Evolutionary conservation across 2,797 vertebrate genomes (phyloP).

Genomic region (Paguma larvata): DNA sequence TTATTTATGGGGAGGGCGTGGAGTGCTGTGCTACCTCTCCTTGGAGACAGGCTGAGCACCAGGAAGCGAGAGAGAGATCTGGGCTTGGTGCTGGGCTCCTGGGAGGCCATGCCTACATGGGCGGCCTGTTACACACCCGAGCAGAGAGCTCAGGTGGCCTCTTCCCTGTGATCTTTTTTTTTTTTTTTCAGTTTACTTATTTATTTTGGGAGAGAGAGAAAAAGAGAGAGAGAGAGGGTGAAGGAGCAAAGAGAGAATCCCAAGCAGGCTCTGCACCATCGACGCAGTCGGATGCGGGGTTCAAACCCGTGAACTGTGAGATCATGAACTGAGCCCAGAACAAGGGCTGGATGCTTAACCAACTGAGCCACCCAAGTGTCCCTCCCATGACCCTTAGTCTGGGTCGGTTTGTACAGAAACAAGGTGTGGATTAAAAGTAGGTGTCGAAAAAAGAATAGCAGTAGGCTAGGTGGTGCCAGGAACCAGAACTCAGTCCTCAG

Average conservation of each 20-base stretch:
- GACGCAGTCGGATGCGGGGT: too few relatives aligned
- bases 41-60: not conserved
- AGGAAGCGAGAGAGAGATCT: not conserved
- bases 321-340: too few relatives aligned
- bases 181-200: too few relatives aligned
- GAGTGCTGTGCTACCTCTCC: not conserved
- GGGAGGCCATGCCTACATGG: not conserved
- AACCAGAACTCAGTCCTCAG: rapidly evolving
- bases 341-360: too few relatives aligned
- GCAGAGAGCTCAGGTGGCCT: not conserved
- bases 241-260: too few relatives aligned
- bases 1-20: conserved; percentile 19
- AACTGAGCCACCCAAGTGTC: too few relatives aligned
- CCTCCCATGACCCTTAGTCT: too few relatives aligned
- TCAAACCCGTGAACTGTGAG: too few relatives aligned
- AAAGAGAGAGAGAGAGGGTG: too few relatives aligned
- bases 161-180: not conserved
- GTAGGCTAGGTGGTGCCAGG: not conserved
- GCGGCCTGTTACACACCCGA: not conserved
- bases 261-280: too few relatives aligned
- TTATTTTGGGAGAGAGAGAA: too few relatives aligned
- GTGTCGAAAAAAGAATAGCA: not conserved
- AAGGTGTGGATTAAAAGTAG: not conserved
- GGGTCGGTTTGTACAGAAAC: not conserved
- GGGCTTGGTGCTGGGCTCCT: rapidly evolving